A percentile compares a stretch with the other conserved stretches of the same genome.
Evolutionary conservation across 2,888 invertebrate genomes (phyloP).

Genomic region (Chaitophorus viminalis): DNA sequence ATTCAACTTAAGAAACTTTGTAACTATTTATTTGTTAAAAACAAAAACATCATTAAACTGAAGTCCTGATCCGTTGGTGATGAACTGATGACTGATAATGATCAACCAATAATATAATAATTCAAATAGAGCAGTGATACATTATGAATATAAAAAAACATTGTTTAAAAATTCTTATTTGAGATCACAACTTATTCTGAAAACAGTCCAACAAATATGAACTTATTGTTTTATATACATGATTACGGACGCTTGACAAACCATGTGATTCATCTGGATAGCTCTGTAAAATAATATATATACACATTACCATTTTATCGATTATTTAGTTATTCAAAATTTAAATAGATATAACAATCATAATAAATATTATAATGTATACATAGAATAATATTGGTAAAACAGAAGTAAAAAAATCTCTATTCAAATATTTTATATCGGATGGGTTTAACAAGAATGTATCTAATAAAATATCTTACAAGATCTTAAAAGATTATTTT

Average conservation of each 20-base stretch:
- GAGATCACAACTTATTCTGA: conserved; percentile 59
- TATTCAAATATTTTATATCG: too few relatives aligned
- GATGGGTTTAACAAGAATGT: too few relatives aligned
- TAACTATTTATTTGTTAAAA: background rate
- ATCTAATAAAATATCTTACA: too few relatives aligned
- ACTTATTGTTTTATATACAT: conserved; percentile 89
- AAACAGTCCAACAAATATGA: conserved; percentile 79
- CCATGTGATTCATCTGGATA: conserved; percentile 95
- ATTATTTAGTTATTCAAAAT: too few relatives aligned
- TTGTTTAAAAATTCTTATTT: conserved; percentile 4
- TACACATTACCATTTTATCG: too few relatives aligned
- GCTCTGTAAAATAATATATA: conserved; percentile 73
- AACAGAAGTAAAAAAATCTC: too few relatives aligned
- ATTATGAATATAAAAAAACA: background rate
- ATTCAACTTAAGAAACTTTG: background rate
- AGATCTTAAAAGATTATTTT: too few relatives aligned
- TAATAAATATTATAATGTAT: too few relatives aligned
- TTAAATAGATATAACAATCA: too few relatives aligned
- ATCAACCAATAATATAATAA: background rate
- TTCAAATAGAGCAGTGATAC: conserved; percentile 23
- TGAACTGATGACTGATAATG: too few relatives aligned
- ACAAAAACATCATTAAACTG: background rate
- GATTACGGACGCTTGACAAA: conserved; percentile 82
- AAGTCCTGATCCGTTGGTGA: background rate
- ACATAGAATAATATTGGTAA: too few relatives aligned